These are phyloP conservation scores for Microcebus ravelobensis DNA, from an alignment of 2,113 vertebrate species.

Conservation along the genomic window DNA sequence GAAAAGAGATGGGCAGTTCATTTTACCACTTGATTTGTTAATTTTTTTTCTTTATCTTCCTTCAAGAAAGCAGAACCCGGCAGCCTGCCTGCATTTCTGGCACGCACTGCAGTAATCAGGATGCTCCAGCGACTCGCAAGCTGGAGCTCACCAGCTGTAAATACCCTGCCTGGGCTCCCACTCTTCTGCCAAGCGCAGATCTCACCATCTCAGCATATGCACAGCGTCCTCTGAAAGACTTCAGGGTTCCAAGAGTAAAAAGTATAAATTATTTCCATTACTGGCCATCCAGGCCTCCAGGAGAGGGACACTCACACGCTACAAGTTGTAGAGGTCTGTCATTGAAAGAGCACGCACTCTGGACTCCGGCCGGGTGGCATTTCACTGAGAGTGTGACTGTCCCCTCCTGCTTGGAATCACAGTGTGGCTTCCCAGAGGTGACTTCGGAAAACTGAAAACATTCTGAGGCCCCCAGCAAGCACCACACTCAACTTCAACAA, in stretches of 20 bases:
- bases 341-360: too few species aligned
- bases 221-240: neutral
- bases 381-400: fast-evolving
- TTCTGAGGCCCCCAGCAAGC: neutral
- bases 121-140: neutral
- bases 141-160: neutral
- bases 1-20: neutral
- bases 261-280: neutral
- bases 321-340: neutral
- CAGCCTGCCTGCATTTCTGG: neutral
- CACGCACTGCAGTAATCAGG: neutral
- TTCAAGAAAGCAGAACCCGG: neutral
- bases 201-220: neutral
- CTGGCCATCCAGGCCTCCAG: neutral
- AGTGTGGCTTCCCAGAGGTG: neutral
- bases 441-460: neutral
- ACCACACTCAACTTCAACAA: neutral
- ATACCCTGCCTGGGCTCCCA: neutral
- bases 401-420: neutral
- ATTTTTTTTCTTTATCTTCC: neutral
- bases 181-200: neutral
- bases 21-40: neutral
- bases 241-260: neutral
- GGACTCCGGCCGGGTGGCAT: fast-evolving
- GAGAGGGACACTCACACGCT: neutral